Conservation (phyloP, 2,888 invertebrate species). For the Germaria angustata region DNA sequence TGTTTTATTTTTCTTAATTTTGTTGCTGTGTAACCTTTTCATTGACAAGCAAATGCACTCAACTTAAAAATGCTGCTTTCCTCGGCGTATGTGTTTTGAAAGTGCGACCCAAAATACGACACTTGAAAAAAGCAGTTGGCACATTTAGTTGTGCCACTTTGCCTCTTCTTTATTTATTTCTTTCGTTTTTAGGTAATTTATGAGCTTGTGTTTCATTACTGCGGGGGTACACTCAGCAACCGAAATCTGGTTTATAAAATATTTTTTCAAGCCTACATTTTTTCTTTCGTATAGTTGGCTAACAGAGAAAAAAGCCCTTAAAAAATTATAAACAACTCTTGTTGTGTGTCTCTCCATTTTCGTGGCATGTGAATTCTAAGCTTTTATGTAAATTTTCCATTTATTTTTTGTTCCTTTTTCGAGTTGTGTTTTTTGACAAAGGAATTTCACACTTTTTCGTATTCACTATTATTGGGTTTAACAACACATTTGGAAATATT, state of each 20-base stretch:
- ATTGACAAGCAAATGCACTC: slow-evolving; percentile 81
- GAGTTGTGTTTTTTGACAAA: slow-evolving; percentile 22
- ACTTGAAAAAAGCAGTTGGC: slow-evolving; percentile 41
- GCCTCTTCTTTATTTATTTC: slow-evolving; percentile 59
- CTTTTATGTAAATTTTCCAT: slow-evolving; percentile 76
- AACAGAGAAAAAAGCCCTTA: not conserved
- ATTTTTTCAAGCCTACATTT: slow-evolving; percentile 27
- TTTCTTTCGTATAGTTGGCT: not conserved
- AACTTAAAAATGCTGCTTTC: slow-evolving; percentile 75
- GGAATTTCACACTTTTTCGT: slow-evolving; percentile 55
- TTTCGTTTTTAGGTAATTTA: slow-evolving; percentile 72
- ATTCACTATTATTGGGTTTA: slow-evolving; percentile 2
- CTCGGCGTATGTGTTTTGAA: slow-evolving; percentile 18
- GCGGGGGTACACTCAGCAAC: slow-evolving; percentile 55
- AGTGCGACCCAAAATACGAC: slow-evolving; percentile 41
- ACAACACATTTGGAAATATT: slow-evolving; percentile 39
- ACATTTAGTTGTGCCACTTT: slow-evolving; percentile 49
- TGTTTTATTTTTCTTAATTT: slow-evolving; percentile 56
- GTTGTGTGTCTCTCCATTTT: slow-evolving; percentile 28
- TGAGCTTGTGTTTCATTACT: slow-evolving; percentile 69
- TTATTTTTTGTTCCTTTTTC: not conserved
- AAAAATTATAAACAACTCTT: slow-evolving; percentile 36
- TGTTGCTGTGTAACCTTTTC: slow-evolving; percentile 72
- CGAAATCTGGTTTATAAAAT: slow-evolving; percentile 3
- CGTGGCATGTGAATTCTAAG: slow-evolving; percentile 70